Evolutionary conservation across 2,797 vertebrate species (phyloP), one percentile per base, ranked within the genome.

Genomic region (Manis pentadactyla): DNA sequence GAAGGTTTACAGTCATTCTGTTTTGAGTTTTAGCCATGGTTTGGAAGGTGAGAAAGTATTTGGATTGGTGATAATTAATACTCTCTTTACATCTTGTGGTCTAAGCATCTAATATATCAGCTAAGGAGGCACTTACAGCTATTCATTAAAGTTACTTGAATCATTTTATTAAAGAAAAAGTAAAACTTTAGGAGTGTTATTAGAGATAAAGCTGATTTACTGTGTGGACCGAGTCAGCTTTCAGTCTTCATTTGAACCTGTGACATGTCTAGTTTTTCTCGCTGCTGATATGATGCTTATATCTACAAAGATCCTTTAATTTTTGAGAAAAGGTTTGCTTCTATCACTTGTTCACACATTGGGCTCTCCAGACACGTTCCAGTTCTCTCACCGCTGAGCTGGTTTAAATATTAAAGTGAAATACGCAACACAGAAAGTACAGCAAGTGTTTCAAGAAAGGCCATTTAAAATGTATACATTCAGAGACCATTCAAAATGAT

Each of bases 11-110:
- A 0, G 6, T 37, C 39, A 42, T 79, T 31, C 92, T 39, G 7
- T 85, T 92, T 92, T 29, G 10, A 57, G 55, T 93, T 63, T 75
- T 71, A 86, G 21, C 90, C 69, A 15, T 90, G 94, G 13, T 89
- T 10, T 1, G 49, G 90, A 55, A 91, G 89, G 37, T 66, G 49
- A 34, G 46, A 59, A 73, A n/a, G 29, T 39, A 1, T 68, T 63
- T 37, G 34, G 31, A 5, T 53, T 57, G 51, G 46, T 14, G 7
- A 46, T n/a, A 9, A 29, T 51, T 57, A 39, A 11, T n/a, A 5
- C 37, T 46, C 12, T 29, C 57, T 29, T 92, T 71, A 34, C 42
- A 57, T 51, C 14, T 57, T 74, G 55, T 23, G 53, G 27, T 64
- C 42, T 85, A 51, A 55, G n/a, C 12, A 25, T 51, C 53, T 53